Percentiles rank a stretch among this genome's conserved stretches.
These are phyloP conservation scores for Bradypus variegatus DNA, from an alignment of 2,797 vertebrate genomes.

Conservation along the genomic window DNA sequence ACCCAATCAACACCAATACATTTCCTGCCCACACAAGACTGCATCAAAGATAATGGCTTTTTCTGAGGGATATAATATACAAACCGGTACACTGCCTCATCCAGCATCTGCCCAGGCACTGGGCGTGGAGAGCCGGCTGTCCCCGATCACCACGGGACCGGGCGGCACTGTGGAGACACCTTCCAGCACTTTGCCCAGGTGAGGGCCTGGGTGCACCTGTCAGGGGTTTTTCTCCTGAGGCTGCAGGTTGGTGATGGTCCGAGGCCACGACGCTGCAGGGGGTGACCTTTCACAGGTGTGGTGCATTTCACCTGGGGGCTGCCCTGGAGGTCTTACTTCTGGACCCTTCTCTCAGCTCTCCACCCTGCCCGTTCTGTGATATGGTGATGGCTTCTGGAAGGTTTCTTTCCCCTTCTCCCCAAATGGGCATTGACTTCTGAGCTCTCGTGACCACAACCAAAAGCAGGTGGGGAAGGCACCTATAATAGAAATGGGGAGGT, in stretches of 20 bases:
- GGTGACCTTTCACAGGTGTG: background rate
- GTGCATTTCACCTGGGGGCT: fast-evolving
- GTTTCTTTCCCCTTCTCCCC: background rate
- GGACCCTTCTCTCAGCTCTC: background rate
- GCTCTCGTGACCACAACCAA: too few relatives aligned
- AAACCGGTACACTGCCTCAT: too few relatives aligned
- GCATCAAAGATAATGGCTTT: too few relatives aligned
- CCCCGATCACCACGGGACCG: background rate
- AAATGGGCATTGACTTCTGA: background rate
- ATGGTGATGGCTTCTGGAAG: too few relatives aligned
- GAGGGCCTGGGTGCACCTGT: too few relatives aligned
- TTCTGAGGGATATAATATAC: too few relatives aligned
- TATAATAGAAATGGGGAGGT: fast-evolving
- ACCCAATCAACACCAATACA: too few relatives aligned
- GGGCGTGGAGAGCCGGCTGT: background rate
- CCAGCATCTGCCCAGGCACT: background rate
- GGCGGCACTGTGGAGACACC: background rate
- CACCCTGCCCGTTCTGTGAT: background rate
- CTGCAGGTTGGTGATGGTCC: background rate
- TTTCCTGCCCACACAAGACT: too few relatives aligned
- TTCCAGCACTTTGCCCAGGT: background rate
- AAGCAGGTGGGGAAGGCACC: too few relatives aligned
- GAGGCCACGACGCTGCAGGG: too few relatives aligned
- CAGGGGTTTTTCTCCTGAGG: background rate
- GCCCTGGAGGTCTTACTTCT: background rate